Conservation (phyloP, 2,113 vertebrate species). For the Chaenogobius annularis region DNA sequence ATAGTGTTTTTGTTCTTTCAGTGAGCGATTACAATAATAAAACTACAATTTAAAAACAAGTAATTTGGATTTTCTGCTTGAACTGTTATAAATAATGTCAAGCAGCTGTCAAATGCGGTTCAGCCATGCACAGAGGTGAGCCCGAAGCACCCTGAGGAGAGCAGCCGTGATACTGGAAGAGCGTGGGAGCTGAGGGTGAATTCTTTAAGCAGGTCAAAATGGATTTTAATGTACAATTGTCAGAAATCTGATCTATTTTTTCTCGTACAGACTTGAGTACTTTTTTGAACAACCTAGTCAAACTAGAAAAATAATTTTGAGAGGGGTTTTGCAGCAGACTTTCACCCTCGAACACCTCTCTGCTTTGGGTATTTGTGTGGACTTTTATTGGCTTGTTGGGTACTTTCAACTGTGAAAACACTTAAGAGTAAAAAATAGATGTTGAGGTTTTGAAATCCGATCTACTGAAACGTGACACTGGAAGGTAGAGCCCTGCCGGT, state of each 20-base stretch:
- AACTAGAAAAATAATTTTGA: neutral
- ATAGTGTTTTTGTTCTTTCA: conserved; percentile 57
- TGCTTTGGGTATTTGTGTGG: conserved; percentile 5
- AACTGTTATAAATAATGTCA: conserved; percentile 75
- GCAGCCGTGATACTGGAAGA: conserved; percentile 48
- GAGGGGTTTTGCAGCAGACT: neutral
- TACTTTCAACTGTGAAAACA: conserved; percentile 49
- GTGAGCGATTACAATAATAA: conserved; percentile 72
- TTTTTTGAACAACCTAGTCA: neutral
- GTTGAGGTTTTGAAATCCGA: conserved; percentile 62
- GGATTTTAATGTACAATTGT: neutral
- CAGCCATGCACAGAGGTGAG: conserved; percentile 57
- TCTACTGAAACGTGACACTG: conserved; percentile 64
- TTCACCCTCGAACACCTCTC: neutral
- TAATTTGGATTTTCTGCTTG: conserved; percentile 79
- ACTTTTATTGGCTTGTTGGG: conserved; percentile 32
- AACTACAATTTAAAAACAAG: conserved; percentile 76
- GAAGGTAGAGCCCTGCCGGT: conserved; percentile 67
- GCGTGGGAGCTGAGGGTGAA: conserved; percentile 17
- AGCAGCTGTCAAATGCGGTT: conserved; percentile 76
- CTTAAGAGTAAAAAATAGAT: conserved; percentile 62
- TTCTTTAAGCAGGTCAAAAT: neutral
- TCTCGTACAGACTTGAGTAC: neutral
- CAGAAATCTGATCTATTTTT: neutral
- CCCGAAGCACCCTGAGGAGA: conserved; percentile 64